phyloP scores from a whole-genome alignment of 2,888 invertebrate genomes.

The Hedya salicella region DNA sequence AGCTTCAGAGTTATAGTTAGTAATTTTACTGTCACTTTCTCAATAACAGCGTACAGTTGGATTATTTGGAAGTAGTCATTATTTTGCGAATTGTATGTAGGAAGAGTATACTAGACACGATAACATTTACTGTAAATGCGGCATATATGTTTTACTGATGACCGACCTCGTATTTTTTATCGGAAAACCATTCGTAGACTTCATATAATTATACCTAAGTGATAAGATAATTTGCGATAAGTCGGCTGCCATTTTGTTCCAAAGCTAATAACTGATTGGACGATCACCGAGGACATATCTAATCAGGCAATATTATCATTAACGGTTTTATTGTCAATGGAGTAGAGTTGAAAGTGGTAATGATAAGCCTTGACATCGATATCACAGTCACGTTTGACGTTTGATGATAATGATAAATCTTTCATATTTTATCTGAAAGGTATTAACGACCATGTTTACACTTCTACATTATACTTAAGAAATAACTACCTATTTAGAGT shows the following conservation, averaged over 20 bases:
- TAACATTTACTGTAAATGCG: no score
- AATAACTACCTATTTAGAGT: no score
- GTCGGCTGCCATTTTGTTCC: not conserved
- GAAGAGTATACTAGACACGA: no score
- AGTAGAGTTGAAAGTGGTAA: conserved; percentile 51
- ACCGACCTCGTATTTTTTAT: no score
- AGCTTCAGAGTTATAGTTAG: no score
- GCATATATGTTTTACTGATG: no score
- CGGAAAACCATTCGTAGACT: not conserved
- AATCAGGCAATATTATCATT: not conserved
- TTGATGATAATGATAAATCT: conserved; percentile 25
- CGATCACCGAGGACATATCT: conserved; percentile 16
- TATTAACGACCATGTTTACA: conserved; percentile 19
- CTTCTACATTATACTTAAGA: not conserved
- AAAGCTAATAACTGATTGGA: conserved; percentile 23
- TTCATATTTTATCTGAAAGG: conserved; percentile 19
- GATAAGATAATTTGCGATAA: conserved; percentile 7
- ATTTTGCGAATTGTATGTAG: no score
- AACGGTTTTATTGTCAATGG: conserved; percentile 5
- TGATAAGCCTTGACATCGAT: conserved; percentile 66
- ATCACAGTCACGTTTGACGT: conserved; percentile 49
- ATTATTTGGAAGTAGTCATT: no score
- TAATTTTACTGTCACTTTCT: no score
- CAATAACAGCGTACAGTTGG: no score
- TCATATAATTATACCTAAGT: conserved; percentile 5